These are phyloP conservation scores for Habrosyne pyritoides DNA, from an alignment of 2,888 invertebrate species.

Conservation along the genomic window DNA sequence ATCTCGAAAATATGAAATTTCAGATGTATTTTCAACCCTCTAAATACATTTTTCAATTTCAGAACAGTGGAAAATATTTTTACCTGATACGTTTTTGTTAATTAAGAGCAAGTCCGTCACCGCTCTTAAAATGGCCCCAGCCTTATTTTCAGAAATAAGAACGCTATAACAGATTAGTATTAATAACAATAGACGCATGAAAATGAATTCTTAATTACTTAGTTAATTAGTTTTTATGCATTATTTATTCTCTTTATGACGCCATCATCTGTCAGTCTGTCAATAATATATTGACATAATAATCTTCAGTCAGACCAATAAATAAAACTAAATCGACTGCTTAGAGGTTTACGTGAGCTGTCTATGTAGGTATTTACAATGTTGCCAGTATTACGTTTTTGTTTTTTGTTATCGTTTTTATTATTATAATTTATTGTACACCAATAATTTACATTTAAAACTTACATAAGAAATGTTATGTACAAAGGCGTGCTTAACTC, in stretches of 20 bases:
- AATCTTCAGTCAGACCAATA: not conserved
- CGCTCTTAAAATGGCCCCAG: not conserved
- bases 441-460: no score
- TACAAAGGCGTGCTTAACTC: no score
- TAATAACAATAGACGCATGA: slow-evolving; percentile 2
- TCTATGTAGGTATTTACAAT: no score
- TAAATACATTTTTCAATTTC: no score
- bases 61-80: no score
- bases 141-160: slow-evolving; percentile 2
- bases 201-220: slow-evolving; percentile 3
- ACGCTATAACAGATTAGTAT: not conserved
- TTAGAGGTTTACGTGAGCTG: no score
- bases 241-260: not conserved
- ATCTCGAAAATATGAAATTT: no score
- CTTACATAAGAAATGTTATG: no score
- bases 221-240: not conserved
- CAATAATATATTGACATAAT: not conserved
- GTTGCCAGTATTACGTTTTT: no score
- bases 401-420: no score
- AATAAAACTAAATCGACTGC: not conserved
- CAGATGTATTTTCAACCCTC: no score
- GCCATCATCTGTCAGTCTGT: not conserved
- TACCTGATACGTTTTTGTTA: not conserved
- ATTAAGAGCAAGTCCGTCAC: not conserved
- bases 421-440: no score